These are phyloP conservation scores for Rafetus swinhoei DNA, from an alignment of 2,113 vertebrate species.

Conservation along the genomic window DNA sequence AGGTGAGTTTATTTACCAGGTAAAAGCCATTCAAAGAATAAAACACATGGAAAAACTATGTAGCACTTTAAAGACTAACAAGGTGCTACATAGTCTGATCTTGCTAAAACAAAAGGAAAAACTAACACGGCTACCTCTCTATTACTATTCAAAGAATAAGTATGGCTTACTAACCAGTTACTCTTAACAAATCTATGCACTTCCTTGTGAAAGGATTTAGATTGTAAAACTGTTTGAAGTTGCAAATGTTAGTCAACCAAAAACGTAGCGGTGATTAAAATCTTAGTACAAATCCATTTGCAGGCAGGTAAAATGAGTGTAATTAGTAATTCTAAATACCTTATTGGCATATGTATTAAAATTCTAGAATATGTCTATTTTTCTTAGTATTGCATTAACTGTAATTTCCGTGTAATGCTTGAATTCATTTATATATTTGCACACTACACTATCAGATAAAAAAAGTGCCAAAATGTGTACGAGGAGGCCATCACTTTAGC, in stretches of 20 bases:
- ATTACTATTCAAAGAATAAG: background rate
- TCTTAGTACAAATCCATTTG: constrained; percentile 68
- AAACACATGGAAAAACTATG: no score
- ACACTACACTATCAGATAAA: constrained; percentile 73
- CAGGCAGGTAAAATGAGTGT: constrained; percentile 72
- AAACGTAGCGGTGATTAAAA: constrained; percentile 61
- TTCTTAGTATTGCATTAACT: constrained; percentile 76
- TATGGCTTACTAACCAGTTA: constrained; percentile 13
- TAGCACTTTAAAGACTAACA: no score
- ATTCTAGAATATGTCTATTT: constrained; percentile 68
- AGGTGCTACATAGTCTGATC: no score
- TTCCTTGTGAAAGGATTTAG: constrained; percentile 60
- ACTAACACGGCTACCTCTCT: no score
- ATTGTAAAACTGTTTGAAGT: constrained; percentile 55
- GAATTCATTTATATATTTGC: constrained; percentile 80
- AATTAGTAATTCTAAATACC: constrained; percentile 58
- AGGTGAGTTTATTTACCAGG: constrained; percentile 37
- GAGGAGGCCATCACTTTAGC: constrained; percentile 75
- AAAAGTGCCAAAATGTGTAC: constrained; percentile 76
- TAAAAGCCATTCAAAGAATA: constrained; percentile 24
- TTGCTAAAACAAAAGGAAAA: no score
- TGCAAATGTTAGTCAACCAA: constrained; percentile 56
- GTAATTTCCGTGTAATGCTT: constrained; percentile 79
- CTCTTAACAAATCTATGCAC: constrained; percentile 26
- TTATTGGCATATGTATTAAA: constrained; percentile 75